A percentile compares a stretch with the other conserved stretches of the same genome.
These are phyloP conservation scores for Lasioglossum oenotherae DNA, from an alignment of 2,888 invertebrate species.

Conservation along the genomic window DNA sequence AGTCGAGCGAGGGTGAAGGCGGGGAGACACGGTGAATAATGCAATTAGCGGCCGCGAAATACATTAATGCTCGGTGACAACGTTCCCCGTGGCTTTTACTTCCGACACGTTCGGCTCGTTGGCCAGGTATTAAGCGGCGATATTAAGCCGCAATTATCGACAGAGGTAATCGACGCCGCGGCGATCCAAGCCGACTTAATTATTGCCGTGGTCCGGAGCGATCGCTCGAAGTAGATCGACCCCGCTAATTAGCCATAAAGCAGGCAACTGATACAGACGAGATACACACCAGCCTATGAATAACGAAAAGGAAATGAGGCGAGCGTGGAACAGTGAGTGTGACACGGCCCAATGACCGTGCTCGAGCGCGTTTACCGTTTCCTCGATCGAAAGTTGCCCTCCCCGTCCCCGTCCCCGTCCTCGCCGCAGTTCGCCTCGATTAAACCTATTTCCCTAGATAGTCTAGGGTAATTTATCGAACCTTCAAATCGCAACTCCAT, in stretches of 20 bases:
- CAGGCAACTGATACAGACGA: conserved; percentile 47
- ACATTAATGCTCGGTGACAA: conserved; percentile 57
- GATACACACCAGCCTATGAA: conserved; percentile 63
- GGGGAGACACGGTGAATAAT: conserved; percentile 49
- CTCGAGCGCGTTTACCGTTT: conserved; percentile 37
- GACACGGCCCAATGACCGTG: conserved; percentile 41
- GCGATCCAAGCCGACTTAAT: conserved; percentile 69
- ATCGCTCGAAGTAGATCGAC: conserved; percentile 65
- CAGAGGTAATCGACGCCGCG: conserved; percentile 62
- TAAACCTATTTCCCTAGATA: conserved; percentile 1
- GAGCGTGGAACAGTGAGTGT: conserved; percentile 39
- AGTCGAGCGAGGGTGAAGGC: conserved; percentile 18
- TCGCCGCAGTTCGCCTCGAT: neutral
- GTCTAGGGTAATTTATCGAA: neutral
- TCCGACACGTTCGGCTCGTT: conserved; percentile 55
- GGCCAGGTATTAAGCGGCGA: conserved; percentile 58
- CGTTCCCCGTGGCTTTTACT: conserved; percentile 58
- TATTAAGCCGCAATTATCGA: conserved; percentile 71
- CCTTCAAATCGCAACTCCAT: neutral
- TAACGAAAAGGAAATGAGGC: conserved; percentile 70
- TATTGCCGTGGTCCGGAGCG: conserved; percentile 55
- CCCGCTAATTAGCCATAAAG: conserved; percentile 70
- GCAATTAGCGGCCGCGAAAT: conserved; percentile 57
- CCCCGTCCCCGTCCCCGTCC: neutral
- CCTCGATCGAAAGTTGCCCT: conserved; percentile 5